Evolutionary conservation across 2,888 invertebrate genomes (phyloP).

Genomic region (Watsonalla binaria): DNA sequence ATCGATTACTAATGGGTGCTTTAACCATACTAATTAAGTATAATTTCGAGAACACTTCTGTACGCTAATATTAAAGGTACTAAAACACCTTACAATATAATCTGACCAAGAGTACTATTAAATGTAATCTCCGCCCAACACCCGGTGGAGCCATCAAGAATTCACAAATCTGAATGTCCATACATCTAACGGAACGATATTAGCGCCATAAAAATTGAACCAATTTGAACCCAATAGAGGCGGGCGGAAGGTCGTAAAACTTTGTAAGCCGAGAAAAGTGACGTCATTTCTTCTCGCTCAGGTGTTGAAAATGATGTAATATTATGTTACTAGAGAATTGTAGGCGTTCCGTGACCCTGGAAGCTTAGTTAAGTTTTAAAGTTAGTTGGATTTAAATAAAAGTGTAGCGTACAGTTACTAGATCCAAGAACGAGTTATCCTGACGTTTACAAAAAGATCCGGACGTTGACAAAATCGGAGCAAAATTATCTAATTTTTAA

Average conservation of each 20-base stretch:
- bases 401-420: no score
- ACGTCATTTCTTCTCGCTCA: not conserved
- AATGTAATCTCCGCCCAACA: not conserved
- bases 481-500: no score
- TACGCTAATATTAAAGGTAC: no score
- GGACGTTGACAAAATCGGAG: no score
- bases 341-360: not conserved
- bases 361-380: no score
- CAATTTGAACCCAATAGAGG: conserved; percentile 22
- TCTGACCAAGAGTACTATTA: not conserved
- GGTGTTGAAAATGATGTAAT: not conserved
- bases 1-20: no score
- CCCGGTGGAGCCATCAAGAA: not conserved
- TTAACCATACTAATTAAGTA: no score
- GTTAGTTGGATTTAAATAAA: no score
- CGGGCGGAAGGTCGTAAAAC: conserved; percentile 17
- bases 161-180: not conserved
- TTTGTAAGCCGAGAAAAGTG: conserved; percentile 9
- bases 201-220: not conserved
- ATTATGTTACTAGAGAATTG: not conserved
- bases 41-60: no score
- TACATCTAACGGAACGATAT: not conserved
- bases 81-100: not conserved
- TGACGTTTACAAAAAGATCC: no score
- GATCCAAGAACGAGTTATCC: no score